Base-by-base conservation (phyloP, 2,113 vertebrate genomes). In the Carollia perspicillata region DNA sequence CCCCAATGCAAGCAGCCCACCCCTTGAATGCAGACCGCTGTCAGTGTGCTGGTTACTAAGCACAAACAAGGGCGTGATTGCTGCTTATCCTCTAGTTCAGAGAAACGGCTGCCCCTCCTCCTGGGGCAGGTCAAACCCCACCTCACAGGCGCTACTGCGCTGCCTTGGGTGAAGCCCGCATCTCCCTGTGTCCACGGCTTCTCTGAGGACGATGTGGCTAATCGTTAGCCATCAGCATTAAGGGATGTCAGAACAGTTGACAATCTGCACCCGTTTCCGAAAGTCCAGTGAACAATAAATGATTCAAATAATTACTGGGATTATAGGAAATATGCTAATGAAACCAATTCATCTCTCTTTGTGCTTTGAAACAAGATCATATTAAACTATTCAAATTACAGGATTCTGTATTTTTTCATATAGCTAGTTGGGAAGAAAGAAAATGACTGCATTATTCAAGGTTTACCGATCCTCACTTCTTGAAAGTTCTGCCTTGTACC, bases 251-350 rank as follows among this genome's bases (percentile, higher is more conserved):
- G 26, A 51, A n/a, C 66, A 66, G 55, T 55, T 72, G 68, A 78
- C 72, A 86, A 78, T 74, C 78, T 78, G 51, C 35, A 89, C n/a
- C 75, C 69, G 69, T 84, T 93, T 91, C 83, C 49, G 42, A 78
- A 95, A 79, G 74, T 91, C 63, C 86, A 83, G 42, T 66, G 90
- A 96, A 83, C 37, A 97, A 44, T 89, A 37, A 84, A 72, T 96
- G 42, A 95, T 49, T 92, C 86, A 87, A 93, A 91, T 94, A 93
- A 95, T 96, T 93, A 60, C 80, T 40, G 17, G 93, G 78, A 80
- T 69, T 65, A 93, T 92, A 28, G 37, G 55, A 95, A 95, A 89
- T 87, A 86, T 58, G 78, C 87, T 88, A 71, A 97, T 79, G 51
- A 97, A 84, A 58, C 17, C 80, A 63, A 89, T 71, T 93, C 65